Base-by-base conservation (phyloP, 2,888 invertebrate genomes). In the Dryomyza anilis region DNA sequence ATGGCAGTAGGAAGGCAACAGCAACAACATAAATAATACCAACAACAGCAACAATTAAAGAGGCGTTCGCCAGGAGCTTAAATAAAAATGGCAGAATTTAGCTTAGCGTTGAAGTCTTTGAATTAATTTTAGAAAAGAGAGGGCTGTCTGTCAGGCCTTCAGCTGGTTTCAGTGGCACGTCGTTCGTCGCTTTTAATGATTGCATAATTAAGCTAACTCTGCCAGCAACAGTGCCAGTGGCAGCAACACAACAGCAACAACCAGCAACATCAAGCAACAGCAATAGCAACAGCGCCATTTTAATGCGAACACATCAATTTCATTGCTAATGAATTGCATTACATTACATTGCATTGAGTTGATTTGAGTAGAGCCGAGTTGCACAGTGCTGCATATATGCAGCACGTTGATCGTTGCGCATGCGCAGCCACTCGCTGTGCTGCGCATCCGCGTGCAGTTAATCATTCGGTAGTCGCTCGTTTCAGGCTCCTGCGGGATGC, bases 301-400 rank as follows among this genome's bases (percentile, higher is more conserved):
- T 46, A 29, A 52, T 29, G 52, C 21, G 52, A 33, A 21, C 52
- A 1, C 61, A 43, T 43, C 61, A 16, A 29, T 29, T 27, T 52
- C 39, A 43, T 61, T 53, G 43, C 43, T 39, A 61, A 53, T 61
- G 61, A 61, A 61, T 61, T 61, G 30, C 59, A 14, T 48, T 8
- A 43, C n/a, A 43, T 19, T 19, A 43, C 16, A 7, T 43, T 43
- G 19, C 6, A 16, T n/a, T 14, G 27, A 25, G 39, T 21, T 43
- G n/a, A n/a, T n/a, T n/a, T n/a, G n/a, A n/a, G n/a, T n/a, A n/a
- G n/a, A n/a, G n/a, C n/a, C n/a, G n/a, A n/a, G n/a, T n/a, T n/a
- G n/a, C n/a, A n/a, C n/a, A n/a, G n/a, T n/a, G n/a, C n/a, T n/a
- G n/a, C n/a, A n/a, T n/a, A n/a, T n/a, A n/a, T n/a, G n/a, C n/a